Evolutionary conservation across 2,797 vertebrate genomes (phyloP), one percentile per base, ranked within the genome.

Genomic region (Sebastolobus alascanus): DNA sequence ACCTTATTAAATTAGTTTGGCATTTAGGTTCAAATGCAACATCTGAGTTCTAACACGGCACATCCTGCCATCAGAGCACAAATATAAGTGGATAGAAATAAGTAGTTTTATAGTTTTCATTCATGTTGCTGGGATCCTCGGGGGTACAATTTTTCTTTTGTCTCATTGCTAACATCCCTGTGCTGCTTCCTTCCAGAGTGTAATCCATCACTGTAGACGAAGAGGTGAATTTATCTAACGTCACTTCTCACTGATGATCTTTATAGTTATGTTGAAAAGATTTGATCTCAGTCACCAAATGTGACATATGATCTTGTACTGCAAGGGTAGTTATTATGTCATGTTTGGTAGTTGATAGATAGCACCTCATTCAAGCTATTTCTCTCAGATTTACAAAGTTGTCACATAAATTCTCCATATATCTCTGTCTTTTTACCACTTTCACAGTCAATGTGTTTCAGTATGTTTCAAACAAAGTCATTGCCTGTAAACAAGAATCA

Each of bases 191-290:
- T 22, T 68, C n/a, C 72, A 58, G 43, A 63, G 12, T 73, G 40
- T 3, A 52, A 58, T 73, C 27, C 4, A 67, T 74, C 70, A 66
- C 12, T 10, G 29, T 11, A 5, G 43, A 35, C 25, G 68, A 9
- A 65, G 38, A 29, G 18, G 38, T 16, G 22, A 59, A 16, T 9
- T 25, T 13, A 65, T 63, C 46, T 55, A 35, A 60, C 3, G 31
- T 29, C 46, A 40, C 11, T 68, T 77, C 29, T 66, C 18, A 59
- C 14, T 60, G 31, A 73, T 11, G 3, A 55, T 59, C 22, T 73
- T 38, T 46, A 68, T 70, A 60, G 18, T 69, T 61, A 38, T 68
- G 52, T 68, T 75, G 46, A 58, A 85, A 76, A 58, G n/a, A 82
- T 65, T 50, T 69, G 4, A 22, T 59, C 29, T 31, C 59, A 37